Percentiles rank a stretch among this genome's conserved stretches.
phyloP scores from a whole-genome alignment of 1,140 invertebrate genomes.

The Holotrichia oblita region DNA sequence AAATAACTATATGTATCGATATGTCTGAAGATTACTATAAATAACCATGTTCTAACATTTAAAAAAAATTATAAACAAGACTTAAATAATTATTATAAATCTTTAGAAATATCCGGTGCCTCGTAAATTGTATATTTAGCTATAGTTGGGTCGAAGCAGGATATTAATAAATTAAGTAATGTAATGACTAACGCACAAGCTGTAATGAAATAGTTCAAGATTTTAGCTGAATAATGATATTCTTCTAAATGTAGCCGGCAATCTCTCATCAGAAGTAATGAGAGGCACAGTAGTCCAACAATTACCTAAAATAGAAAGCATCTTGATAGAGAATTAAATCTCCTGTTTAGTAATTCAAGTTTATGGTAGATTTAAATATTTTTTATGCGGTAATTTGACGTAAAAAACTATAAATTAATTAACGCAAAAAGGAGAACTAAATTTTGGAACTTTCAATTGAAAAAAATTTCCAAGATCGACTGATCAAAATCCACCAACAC shows the following conservation, averaged over 20 bases:
- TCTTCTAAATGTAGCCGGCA: constrained; percentile 75
- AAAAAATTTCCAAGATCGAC: too few species aligned
- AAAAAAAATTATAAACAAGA: background rate
- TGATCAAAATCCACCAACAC: too few species aligned
- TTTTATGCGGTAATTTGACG: too few species aligned
- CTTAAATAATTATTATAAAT: constrained; percentile 8
- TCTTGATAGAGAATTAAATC: too few species aligned
- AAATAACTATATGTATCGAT: background rate
- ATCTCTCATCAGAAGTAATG: constrained; percentile 77
- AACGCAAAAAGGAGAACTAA: too few species aligned
- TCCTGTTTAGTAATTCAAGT: too few species aligned
- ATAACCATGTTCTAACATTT: background rate
- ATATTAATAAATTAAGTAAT: constrained; percentile 80
- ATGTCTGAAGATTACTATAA: background rate
- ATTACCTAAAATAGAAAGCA: constrained; percentile 50
- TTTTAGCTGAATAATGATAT: constrained; percentile 72
- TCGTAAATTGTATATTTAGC: constrained; percentile 65
- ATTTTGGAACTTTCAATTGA: too few species aligned
- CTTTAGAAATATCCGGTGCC: constrained; percentile 46
- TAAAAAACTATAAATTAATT: too few species aligned
- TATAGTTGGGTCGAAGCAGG: constrained; percentile 77
- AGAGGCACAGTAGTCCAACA: constrained; percentile 73
- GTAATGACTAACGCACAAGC: constrained; percentile 77
- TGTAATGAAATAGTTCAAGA: constrained; percentile 78
- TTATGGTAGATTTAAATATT: too few species aligned